Conservation (phyloP, 2,888 invertebrate species). For the Macropis europaea region DNA sequence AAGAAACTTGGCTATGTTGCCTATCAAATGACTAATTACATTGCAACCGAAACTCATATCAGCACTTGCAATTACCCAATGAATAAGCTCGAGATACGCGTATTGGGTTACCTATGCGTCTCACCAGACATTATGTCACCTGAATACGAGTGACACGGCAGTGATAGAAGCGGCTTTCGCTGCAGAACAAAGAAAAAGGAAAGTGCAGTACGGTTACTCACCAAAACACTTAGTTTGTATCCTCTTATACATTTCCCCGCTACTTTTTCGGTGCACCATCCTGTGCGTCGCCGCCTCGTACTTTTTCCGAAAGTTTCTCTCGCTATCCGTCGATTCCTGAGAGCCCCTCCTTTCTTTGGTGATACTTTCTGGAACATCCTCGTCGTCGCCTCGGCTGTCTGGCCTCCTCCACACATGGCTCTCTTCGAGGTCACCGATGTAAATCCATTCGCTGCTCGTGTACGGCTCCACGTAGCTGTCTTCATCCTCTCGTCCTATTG, state of each 20-base stretch:
- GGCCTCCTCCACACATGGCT: conserved; percentile 84
- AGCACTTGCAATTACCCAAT: too few species aligned
- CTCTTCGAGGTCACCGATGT: conserved; percentile 88
- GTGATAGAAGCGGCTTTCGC: too few species aligned
- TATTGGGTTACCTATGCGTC: too few species aligned
- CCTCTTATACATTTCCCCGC: conserved; percentile 93
- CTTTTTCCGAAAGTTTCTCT: conserved; percentile 91
- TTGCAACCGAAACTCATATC: too few species aligned
- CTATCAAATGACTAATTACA: too few species aligned
- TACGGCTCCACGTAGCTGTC: conserved; percentile 90
- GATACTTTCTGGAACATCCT: conserved; percentile 70
- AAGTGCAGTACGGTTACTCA: conserved; percentile 80
- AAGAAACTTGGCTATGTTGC: too few species aligned
- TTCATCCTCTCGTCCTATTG: conserved; percentile 82
- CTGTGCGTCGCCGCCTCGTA: conserved; percentile 94
- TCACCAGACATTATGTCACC: too few species aligned
- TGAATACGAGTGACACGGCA: too few species aligned
- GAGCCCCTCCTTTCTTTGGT: conserved; percentile 80
- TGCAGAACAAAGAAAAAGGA: background rate
- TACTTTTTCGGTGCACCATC: conserved; percentile 93
- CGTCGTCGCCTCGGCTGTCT: conserved; percentile 77
- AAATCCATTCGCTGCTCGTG: conserved; percentile 87
- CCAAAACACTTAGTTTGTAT: conserved; percentile 92
- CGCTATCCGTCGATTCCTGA: conserved; percentile 87
- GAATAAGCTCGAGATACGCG: too few species aligned